Evolutionary conservation across 2,888 invertebrate species (phyloP), one percentile per base, ranked within the genome.

Genomic region (Drosophila sordidula): DNA sequence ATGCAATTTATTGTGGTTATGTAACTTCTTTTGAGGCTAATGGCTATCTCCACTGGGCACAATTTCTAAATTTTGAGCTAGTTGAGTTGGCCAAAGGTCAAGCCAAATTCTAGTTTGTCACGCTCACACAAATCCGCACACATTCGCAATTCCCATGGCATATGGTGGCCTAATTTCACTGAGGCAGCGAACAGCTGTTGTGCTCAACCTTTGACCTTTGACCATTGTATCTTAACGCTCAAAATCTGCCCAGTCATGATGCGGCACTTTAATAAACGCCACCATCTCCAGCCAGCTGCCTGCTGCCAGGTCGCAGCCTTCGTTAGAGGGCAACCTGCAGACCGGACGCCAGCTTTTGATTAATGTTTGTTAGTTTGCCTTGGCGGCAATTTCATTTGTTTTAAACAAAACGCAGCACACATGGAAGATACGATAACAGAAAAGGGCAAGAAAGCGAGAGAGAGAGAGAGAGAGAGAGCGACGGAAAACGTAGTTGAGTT

Each of bases 291-390:
- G 18, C 29, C 16, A 38, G 56, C 52, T 55, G 29, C 29, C 29
- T 29, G 8, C 29, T 9, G 29, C 29, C 9, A 46, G 62, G 62
- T 58, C 50, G 38, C 39, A 50, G 29, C 46, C 51, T 50, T 39
- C 51, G 59, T 66, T 71, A 32, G 52, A 59, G 56, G 52, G 62
- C 70, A 77, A 69, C 75, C 82, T 82, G 77, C 80, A 54, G 65
- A 77, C 65, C 81, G 78, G 66, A 72, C 68, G 70, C 75, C 81
- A 87, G 70, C 77, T 87, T 83, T 84, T 83, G 83, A 83, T 83
- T 87, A 83, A 83, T 83, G 83, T 83, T 83, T 79, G 81, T 84
- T 77, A 81, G 87, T 85, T 82, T 71, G 73, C 73, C 73, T 75
- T 62, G 66, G 54, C 76, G 82, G 78, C 73, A 80, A 81, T 87